Base-by-base conservation (phyloP, 2,888 invertebrate species). In the Scelioninae gen. 2 region DNA sequence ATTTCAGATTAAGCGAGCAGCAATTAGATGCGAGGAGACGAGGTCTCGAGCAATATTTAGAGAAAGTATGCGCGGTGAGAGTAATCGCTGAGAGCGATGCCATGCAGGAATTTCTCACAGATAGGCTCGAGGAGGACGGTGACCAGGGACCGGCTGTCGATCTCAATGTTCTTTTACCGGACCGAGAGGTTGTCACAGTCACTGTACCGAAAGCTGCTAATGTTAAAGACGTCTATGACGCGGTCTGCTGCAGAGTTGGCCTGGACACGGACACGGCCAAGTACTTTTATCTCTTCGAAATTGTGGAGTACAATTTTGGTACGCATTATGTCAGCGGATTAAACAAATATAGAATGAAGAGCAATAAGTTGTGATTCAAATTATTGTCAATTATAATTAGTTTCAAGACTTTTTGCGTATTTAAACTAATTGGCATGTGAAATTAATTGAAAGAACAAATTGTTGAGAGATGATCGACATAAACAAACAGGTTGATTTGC, bases 61-160 rank as follows among this genome's bases (percentile, higher is more conserved):
- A 99, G 87, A 96, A 97, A 89, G 95, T 98, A 0, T 98, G 98
- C 88, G 97, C 98, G 5, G 96, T 99, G 11, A 90, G 98, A 35
- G 98, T 98, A 25, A 97, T 99, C 82, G 98, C 98, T 0, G 99
- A 99, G 85, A 94, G 95, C 81, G 98, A 98, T 83, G 92, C 96
- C 1, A 96, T 99, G 87, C 98, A 98, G 87, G 97, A 98, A 86
- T 98, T 98, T 88, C 91, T 98, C 11, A 96, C 97, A 3, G 96
- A 97, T 81, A 79, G 84, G 37, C 91, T 93, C 1, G 96, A 96
- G 78, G 95, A 95, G 83, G 94, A 94, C 71, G 90, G 91, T 15
- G 92, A 91, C 79, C 90, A 91, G 22, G 90, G 91, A n/a, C 92
- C 91, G 25, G 86, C 85, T 53, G 92, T 94, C 10, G 94, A 94